Conservation (phyloP, 2,113 vertebrate genomes). For the Hylia prasina region DNA sequence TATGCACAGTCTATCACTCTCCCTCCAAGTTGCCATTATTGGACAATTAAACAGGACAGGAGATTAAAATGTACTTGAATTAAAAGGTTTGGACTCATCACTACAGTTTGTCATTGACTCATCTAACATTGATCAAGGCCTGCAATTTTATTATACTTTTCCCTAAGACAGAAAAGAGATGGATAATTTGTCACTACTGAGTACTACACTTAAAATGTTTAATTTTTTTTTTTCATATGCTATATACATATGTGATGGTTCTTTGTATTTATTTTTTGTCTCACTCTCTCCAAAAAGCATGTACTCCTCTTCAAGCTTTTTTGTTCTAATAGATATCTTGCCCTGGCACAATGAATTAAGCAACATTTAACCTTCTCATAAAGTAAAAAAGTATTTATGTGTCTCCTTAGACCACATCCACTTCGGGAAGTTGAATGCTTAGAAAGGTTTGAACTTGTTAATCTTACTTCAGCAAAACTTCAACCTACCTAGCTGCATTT, state of each 20-base stretch:
- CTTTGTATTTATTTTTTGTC: neutral
- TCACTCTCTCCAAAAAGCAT: neutral
- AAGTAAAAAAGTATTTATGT: neutral
- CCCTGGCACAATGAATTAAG: neutral
- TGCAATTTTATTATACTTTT: neutral
- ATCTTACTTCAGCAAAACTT: neutral
- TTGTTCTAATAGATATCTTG: neutral
- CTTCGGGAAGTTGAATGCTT: neutral
- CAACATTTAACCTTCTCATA: neutral
- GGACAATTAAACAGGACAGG: neutral
- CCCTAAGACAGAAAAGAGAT: neutral
- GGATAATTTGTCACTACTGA: neutral
- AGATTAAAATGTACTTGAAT: neutral
- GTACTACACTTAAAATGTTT: neutral
- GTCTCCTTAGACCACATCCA: neutral
- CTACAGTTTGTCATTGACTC: neutral
- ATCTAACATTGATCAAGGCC: neutral
- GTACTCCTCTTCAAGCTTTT: neutral
- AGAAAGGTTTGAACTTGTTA: neutral
- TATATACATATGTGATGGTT: neutral
- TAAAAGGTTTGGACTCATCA: neutral
- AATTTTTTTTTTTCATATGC: neutral
- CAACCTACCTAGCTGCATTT: neutral
- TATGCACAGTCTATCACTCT: neutral
- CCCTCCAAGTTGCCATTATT: neutral